Percentiles rank a stretch among this genome's conserved stretches.
Conservation (phyloP, 2,888 invertebrate species). For the Phymatocera aterrima region DNA sequence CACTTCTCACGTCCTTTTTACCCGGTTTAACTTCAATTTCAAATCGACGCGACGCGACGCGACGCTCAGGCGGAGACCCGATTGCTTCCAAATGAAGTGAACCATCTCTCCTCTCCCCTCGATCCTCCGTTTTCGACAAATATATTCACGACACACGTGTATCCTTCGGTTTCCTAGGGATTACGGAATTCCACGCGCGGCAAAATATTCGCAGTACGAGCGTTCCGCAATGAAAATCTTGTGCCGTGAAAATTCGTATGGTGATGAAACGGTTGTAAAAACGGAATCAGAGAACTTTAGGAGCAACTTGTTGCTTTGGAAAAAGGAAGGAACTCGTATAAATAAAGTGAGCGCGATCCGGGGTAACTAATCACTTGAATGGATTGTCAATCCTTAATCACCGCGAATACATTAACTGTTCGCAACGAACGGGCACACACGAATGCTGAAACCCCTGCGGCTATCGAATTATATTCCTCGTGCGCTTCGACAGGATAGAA, state of each 20-base stretch:
- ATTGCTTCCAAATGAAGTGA: slow-evolving; percentile 32
- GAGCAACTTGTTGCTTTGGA: slow-evolving; percentile 13
- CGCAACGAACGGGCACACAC: not conserved
- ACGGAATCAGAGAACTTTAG: not conserved
- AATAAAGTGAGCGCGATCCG: not conserved
- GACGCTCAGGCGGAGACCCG: slow-evolving; percentile 9
- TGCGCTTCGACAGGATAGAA: slow-evolving; percentile 10
- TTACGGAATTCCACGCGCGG: not conserved
- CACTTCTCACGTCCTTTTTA: slow-evolving; percentile 39
- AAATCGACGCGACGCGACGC: no score
- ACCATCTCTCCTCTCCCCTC: not conserved
- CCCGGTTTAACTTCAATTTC: slow-evolving; percentile 34
- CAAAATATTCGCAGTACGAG: no score
- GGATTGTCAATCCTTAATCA: slow-evolving; percentile 10
- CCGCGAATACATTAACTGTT: not conserved
- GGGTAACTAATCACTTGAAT: not conserved
- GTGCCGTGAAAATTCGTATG: not conserved
- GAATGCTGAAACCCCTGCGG: not conserved
- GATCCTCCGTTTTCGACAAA: not conserved
- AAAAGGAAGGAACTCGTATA: not conserved
- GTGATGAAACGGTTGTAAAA: not conserved
- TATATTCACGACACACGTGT: not conserved
- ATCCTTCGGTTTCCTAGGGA: no score
- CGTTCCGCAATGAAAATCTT: not conserved
- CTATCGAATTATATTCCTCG: slow-evolving; percentile 4